Percentiles rank a stretch among this genome's conserved stretches.
Evolutionary conservation across 2,888 invertebrate species (phyloP).

Genomic region (Drosophila neotestacea): DNA sequence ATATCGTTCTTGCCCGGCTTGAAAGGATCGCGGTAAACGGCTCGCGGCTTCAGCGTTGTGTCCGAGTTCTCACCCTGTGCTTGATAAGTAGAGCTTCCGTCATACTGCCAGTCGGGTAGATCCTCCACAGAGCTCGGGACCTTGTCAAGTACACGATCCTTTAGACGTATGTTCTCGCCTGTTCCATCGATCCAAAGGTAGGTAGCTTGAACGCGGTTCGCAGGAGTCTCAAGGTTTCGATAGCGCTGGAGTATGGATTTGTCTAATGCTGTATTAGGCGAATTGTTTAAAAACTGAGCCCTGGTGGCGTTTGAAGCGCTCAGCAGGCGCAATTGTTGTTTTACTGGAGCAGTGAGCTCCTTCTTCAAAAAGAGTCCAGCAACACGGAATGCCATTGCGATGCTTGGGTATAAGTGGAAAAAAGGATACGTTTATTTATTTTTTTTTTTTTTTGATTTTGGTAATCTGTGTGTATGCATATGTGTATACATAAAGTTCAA

Average conservation of each 20-base stretch:
- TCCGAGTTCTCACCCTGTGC: slow-evolving; percentile 89
- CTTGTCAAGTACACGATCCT: slow-evolving; percentile 89
- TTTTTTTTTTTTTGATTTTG: background rate
- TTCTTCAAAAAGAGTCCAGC: slow-evolving; percentile 83
- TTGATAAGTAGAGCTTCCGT: slow-evolving; percentile 91
- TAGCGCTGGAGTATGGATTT: slow-evolving; percentile 90
- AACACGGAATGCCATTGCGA: slow-evolving; percentile 82
- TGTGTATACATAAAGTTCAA: slow-evolving; percentile 49
- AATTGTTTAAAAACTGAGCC: slow-evolving; percentile 85
- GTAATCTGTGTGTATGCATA: slow-evolving; percentile 19
- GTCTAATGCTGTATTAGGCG: slow-evolving; percentile 93
- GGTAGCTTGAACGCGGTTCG: slow-evolving; percentile 87
- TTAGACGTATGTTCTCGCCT: slow-evolving; percentile 89
- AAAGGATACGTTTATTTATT: slow-evolving; percentile 49
- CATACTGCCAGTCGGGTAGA: slow-evolving; percentile 91
- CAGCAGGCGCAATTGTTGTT: slow-evolving; percentile 70
- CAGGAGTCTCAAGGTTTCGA: slow-evolving; percentile 88
- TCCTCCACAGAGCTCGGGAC: slow-evolving; percentile 88
- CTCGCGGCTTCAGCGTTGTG: slow-evolving; percentile 91
- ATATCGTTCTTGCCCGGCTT: slow-evolving; percentile 89
- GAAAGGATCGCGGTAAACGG: slow-evolving; percentile 93
- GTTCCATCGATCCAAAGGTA: slow-evolving; percentile 93
- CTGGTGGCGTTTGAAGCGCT: slow-evolving; percentile 46
- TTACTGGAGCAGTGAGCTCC: slow-evolving; percentile 67
- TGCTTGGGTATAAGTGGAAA: slow-evolving; percentile 37